Conservation (phyloP, 2,797 vertebrate species). For the Meriones psammophilus region DNA sequence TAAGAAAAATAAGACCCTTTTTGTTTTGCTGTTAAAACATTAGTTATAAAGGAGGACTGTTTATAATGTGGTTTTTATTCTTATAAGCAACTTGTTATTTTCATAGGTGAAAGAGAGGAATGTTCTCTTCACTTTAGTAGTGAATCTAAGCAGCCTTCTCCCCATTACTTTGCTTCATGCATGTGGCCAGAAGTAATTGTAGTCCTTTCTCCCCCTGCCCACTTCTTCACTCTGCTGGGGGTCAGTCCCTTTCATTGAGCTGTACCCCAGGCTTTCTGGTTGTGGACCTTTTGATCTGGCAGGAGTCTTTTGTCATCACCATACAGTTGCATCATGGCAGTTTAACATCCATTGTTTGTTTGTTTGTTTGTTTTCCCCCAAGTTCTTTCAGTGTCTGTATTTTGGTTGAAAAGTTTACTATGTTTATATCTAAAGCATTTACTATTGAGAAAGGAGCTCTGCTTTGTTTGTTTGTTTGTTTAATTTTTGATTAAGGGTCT, state of each 20-base stretch:
- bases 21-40: constrained; percentile 4
- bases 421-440: neutral
- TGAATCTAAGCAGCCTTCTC: constrained; percentile 42
- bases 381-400: neutral
- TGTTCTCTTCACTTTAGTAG: constrained; percentile 43
- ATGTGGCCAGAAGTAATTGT: neutral
- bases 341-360: neutral
- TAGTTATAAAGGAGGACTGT: constrained; percentile 9
- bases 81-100: constrained; percentile 44
- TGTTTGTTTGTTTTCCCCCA: no score
- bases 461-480: no score
- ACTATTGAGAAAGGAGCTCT: neutral
- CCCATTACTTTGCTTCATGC: constrained; percentile 14
- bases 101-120: constrained; percentile 49
- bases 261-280: neutral
- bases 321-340: neutral
- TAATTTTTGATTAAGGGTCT: neutral
- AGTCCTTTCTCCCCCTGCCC: neutral
- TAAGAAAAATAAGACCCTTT: neutral
- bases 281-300: neutral
- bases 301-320: neutral
- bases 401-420: neutral
- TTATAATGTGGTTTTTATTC: constrained; percentile 53
- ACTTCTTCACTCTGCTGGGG: neutral
- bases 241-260: neutral